These are phyloP conservation scores for Papilio gigon DNA, from an alignment of 2,888 invertebrate species.

Conservation along the genomic window DNA sequence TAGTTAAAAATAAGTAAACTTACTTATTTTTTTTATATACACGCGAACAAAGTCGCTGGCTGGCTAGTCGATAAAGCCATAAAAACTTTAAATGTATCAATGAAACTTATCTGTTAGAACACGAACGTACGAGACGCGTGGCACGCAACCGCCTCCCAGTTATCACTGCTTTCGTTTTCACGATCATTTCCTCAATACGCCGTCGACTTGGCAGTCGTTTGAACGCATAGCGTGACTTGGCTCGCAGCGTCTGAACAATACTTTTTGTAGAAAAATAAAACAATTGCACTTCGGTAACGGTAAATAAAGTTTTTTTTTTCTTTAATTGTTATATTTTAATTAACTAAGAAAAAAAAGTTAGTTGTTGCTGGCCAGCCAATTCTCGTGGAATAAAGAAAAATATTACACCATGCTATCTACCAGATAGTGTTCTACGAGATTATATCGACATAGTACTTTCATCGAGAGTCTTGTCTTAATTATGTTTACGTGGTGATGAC, in stretches of 20 bases:
- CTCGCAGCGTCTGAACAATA: not conserved
- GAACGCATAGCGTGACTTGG: slow-evolving; percentile 3
- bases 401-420: no score
- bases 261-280: slow-evolving; percentile 1
- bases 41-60: not conserved
- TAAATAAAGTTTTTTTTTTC: not conserved
- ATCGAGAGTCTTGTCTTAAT: no score
- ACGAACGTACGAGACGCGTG: slow-evolving; percentile 25
- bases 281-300: not conserved
- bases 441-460: no score
- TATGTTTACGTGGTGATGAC: no score
- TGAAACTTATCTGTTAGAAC: slow-evolving; percentile 17
- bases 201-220: slow-evolving; percentile 22
- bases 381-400: no score
- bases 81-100: slow-evolving; percentile 26
- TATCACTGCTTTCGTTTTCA: slow-evolving; percentile 38
- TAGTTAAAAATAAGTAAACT: no score
- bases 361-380: no score
- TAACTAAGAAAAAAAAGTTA: not conserved
- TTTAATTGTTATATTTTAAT: not conserved
- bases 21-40: no score
- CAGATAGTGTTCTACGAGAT: no score
- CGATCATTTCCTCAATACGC: slow-evolving; percentile 30
- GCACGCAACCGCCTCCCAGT: slow-evolving; percentile 8
- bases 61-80: not conserved